Evolutionary conservation across 2,113 vertebrate species (phyloP).

Genomic region (Larimichthys crocea): DNA sequence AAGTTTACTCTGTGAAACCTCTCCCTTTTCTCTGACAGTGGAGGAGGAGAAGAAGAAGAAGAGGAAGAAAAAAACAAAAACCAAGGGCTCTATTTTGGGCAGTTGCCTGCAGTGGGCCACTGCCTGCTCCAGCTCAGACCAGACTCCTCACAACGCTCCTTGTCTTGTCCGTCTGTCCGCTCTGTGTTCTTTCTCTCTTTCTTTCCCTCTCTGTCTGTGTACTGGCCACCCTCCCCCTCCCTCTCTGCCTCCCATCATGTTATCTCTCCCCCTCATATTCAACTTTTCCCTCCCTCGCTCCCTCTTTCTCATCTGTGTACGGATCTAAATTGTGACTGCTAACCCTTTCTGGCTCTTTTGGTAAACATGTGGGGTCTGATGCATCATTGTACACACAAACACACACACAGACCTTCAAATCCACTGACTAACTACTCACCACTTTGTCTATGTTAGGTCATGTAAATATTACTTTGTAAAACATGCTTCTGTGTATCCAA

Average conservation of each 20-base stretch:
- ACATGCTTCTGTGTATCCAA: too few species aligned
- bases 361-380: conserved; percentile 33
- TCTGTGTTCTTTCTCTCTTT: conserved; percentile 52
- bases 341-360: conserved; percentile 15
- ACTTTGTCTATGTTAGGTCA: conserved; percentile 1
- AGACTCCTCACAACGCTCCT: conserved; percentile 64
- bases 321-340: conserved; percentile 35
- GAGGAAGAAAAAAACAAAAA: conserved; percentile 5
- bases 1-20: conserved; percentile 46
- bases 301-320: conserved; percentile 42
- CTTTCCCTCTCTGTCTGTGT: conserved; percentile 20
- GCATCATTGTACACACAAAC: conserved; percentile 35
- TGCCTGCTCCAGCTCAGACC: conserved; percentile 65
- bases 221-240: conserved; percentile 48
- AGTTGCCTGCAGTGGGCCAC: conserved; percentile 63
- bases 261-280: conserved; percentile 60
- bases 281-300: conserved; percentile 57
- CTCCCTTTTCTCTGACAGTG: conserved; percentile 60
- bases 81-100: conserved; percentile 75
- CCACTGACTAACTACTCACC: conserved; percentile 31
- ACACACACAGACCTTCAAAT: background rate
- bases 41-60: conserved; percentile 15
- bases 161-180: conserved; percentile 53
- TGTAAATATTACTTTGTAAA: background rate
- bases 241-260: conserved; percentile 59